Evolutionary conservation across 35 echinoderm and acorn worm genomes (phyloP).

Genomic region (Acanthaster planci): DNA sequence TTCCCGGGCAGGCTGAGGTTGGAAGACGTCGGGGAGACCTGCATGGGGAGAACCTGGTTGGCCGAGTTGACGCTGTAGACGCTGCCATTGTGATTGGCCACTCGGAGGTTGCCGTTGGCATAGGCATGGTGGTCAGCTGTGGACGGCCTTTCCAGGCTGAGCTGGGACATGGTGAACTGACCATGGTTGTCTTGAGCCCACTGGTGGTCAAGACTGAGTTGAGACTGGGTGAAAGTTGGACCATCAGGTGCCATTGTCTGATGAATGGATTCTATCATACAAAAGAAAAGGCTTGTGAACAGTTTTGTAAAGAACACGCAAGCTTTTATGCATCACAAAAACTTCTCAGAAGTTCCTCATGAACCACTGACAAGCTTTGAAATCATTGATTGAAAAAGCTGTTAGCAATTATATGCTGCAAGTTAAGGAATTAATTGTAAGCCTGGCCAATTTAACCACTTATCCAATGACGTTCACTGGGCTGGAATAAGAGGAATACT

Average conservation of each 20-base stretch:
- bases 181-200: conserved; percentile 52
- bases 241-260: conserved; percentile 51
- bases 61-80: conserved; percentile 89
- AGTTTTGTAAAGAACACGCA: no score
- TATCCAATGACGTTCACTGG: no score
- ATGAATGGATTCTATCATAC: conserved; percentile 66
- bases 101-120: conserved; percentile 58
- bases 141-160: conserved; percentile 82
- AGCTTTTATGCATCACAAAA: no score
- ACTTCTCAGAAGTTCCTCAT: no score
- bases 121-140: conserved; percentile 45
- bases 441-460: no score
- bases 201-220: conserved; percentile 64
- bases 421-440: no score
- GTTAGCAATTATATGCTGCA: no score
- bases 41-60: conserved; percentile 64
- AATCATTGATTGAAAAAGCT: no score
- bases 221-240: conserved; percentile 61
- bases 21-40: conserved; percentile 77
- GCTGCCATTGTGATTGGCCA: conserved; percentile 61
- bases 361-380: no score
- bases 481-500: no score
- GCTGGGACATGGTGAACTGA: conserved; percentile 68
- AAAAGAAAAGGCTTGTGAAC: neutral
- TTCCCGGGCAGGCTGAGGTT: conserved; percentile 79